Evolutionary conservation across 2,797 vertebrate species (phyloP).

Genomic region (Poecilia picta): DNA sequence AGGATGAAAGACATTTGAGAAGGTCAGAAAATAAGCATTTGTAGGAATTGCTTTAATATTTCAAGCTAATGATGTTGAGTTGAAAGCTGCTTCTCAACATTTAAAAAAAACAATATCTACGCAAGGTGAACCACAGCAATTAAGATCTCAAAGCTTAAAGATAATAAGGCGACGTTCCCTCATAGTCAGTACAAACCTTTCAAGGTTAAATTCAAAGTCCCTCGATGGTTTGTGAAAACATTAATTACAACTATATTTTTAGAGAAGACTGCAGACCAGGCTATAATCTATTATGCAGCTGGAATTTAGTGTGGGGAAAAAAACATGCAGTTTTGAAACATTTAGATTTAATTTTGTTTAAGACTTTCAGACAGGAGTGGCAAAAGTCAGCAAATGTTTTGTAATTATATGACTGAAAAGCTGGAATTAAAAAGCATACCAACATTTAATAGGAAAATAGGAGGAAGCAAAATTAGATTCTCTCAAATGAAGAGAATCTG

Average conservation of each 20-base stretch:
- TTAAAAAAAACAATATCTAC: conserved; percentile 10
- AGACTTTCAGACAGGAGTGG: not conserved
- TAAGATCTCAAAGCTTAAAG: not conserved
- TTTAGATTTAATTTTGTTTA: not conserved
- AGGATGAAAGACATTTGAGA: conserved; percentile 4
- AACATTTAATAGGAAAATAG: not conserved
- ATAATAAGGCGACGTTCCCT: not conserved
- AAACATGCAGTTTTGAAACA: not conserved
- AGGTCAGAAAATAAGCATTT: conserved; percentile 22
- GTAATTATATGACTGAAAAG: not conserved
- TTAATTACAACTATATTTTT: not conserved
- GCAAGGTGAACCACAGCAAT: not conserved
- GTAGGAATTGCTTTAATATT: conserved; percentile 35
- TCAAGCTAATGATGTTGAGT: conserved; percentile 17
- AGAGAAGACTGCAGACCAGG: not conserved
- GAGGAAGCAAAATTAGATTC: not conserved
- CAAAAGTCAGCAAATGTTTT: not conserved
- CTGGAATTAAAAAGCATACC: not conserved
- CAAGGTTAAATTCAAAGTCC: not conserved
- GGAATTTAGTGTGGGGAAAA: not conserved
- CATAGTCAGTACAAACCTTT: not conserved
- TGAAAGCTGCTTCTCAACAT: conserved; percentile 4
- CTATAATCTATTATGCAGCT: not conserved
- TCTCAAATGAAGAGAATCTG: not conserved
- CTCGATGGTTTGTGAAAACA: not conserved